Evolutionary conservation across 2,888 invertebrate species (phyloP).

Genomic region (Pachymerium ferrugineum): DNA sequence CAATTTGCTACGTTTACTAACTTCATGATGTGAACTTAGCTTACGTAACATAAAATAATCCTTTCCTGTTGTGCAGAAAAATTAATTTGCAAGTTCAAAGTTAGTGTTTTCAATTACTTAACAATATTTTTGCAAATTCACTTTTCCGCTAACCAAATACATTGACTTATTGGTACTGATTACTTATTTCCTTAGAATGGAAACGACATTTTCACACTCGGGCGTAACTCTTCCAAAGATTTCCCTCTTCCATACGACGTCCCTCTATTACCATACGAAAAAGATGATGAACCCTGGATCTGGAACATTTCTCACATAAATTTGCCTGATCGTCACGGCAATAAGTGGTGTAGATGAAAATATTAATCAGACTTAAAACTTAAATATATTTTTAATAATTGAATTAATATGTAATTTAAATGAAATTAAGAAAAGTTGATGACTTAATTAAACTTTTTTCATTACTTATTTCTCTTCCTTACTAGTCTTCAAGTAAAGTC

Average conservation of each 20-base stretch:
- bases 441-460: background rate
- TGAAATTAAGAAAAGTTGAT: background rate
- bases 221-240: slow-evolving; percentile 46
- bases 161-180: background rate
- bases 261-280: slow-evolving; percentile 65
- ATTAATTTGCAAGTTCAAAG: background rate
- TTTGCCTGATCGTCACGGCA: slow-evolving; percentile 32
- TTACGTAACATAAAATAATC: background rate
- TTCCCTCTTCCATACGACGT: slow-evolving; percentile 76
- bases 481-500: background rate
- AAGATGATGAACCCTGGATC: slow-evolving; percentile 55
- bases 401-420: too few species aligned
- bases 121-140: background rate
- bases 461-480: background rate
- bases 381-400: background rate
- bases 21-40: too few species aligned
- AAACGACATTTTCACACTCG: background rate
- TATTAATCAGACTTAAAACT: background rate
- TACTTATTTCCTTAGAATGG: slow-evolving; percentile 30
- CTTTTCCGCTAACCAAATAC: background rate
- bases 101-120: background rate
- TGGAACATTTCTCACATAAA: slow-evolving; percentile 34
- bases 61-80: background rate
- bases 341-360: slow-evolving; percentile 31
- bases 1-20: too few species aligned